Conservation (phyloP, 2,113 vertebrate genomes). For the Acanthisitta chloris region DNA sequence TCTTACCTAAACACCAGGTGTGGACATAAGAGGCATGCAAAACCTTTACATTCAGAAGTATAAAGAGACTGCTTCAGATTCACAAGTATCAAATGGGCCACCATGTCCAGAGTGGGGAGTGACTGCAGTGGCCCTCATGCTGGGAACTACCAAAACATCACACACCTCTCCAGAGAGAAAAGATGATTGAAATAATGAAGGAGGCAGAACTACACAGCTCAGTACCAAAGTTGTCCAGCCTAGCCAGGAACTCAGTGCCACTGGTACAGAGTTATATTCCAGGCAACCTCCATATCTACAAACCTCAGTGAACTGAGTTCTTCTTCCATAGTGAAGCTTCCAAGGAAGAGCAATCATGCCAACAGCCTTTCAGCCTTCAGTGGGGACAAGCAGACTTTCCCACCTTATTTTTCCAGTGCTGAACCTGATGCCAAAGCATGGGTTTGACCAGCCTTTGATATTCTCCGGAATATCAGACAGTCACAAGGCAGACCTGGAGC, state of each 20-base stretch:
- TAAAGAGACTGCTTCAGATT: not conserved
- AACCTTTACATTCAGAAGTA: not conserved
- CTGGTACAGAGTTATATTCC: not conserved
- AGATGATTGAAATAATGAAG: not conserved
- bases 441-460: not conserved
- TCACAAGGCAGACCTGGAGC: not conserved
- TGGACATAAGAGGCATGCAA: not conserved
- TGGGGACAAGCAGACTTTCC: not conserved
- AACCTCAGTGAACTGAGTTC: not conserved
- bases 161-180: not conserved
- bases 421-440: not conserved
- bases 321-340: not conserved
- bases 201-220: not conserved
- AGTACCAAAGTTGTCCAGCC: not conserved
- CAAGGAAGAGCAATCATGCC: not conserved
- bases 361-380: not conserved
- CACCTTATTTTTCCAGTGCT: not conserved
- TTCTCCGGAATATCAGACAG: not conserved
- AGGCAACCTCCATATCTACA: not conserved
- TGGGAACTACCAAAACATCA: not conserved
- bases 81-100: not conserved
- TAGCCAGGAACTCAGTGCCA: not conserved
- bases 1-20: not conserved
- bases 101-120: not conserved
- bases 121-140: not conserved